phyloP scores from a whole-genome alignment of 2,888 invertebrate genomes.

The Acrobasis repandana region DNA sequence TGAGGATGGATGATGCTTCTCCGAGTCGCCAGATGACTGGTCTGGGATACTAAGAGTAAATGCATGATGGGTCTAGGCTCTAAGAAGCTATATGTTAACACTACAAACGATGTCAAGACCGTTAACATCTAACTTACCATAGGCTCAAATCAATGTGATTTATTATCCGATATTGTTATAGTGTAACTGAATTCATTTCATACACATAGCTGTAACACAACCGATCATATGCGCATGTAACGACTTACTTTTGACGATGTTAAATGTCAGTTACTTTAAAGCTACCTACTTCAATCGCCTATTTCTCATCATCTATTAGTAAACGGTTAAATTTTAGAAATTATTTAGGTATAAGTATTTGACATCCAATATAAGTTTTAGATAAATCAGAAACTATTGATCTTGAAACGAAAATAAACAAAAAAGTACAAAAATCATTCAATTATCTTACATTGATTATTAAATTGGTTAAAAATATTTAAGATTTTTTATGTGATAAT shows the following conservation, averaged over 20 bases:
- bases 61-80: conserved; percentile 73
- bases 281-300: background rate
- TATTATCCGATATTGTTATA: conserved; percentile 62
- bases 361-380: no score
- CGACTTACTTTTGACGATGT: conserved; percentile 17
- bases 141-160: conserved; percentile 66
- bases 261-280: conserved; percentile 5
- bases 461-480: background rate
- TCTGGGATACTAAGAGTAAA: conserved; percentile 61
- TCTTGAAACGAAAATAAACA: no score
- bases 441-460: no score
- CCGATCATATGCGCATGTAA: conserved; percentile 36
- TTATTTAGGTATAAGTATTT: no score
- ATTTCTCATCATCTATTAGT: background rate
- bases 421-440: no score
- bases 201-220: conserved; percentile 64
- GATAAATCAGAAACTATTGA: no score
- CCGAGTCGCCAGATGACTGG: conserved; percentile 57
- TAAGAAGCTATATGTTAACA: conserved; percentile 73
- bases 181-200: conserved; percentile 54
- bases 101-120: conserved; percentile 63
- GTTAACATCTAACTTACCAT: conserved; percentile 78
- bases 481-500: no score
- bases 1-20: conserved; percentile 65
- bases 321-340: no score